Base-by-base conservation (phyloP, 1,140 invertebrate species). In the Apis cerana region DNA sequence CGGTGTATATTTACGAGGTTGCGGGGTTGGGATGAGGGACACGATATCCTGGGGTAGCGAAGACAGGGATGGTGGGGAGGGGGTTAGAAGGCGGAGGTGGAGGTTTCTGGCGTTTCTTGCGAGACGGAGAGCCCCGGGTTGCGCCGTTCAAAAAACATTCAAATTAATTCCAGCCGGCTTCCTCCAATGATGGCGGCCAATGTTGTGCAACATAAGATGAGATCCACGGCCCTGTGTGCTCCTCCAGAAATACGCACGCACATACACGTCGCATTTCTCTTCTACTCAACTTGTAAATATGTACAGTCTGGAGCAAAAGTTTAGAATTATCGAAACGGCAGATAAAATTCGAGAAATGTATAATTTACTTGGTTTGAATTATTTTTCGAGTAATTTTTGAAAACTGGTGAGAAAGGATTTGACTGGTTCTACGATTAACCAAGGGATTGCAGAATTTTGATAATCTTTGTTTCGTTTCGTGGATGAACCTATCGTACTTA, bases 81-180 rank as follows among this genome's bases (percentile, higher is more conserved):
- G 17, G 65, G 82, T 68, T 78, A 59, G 67, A 71, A 67, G 74
- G 61, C 61, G 70, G 69, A 48, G 71, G 65, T 48, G 82, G 76
- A 75, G 82, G 83, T 80, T 81, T 75, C 80, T 75, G 78, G 89
- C 87, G 85, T 81, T 90, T 86, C 88, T 91, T 88, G 87, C 90
- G 88, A 90, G 89, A 91, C 88, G 89, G 82, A 89, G 87, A 87
- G 88, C 91, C 88, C 87, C 83, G 87, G 87, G 89, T 85, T 86
- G 88, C 85, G 75, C 83, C 88, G 90, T 89, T 92, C 91, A 91
- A 93, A 94, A 93, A 93, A 94, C 92, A 94, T 93, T 93, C 91
- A 91, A 92, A 92, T 94, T 85, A 92, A 92, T 93, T 93, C 91
- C 92, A 84, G 89, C 86, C 86, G 90, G 90, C 84, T 91, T 88